These are phyloP conservation scores for Erpetoichthys calabaricus DNA, from an alignment of 2,797 vertebrate species.

Conservation along the genomic window DNA sequence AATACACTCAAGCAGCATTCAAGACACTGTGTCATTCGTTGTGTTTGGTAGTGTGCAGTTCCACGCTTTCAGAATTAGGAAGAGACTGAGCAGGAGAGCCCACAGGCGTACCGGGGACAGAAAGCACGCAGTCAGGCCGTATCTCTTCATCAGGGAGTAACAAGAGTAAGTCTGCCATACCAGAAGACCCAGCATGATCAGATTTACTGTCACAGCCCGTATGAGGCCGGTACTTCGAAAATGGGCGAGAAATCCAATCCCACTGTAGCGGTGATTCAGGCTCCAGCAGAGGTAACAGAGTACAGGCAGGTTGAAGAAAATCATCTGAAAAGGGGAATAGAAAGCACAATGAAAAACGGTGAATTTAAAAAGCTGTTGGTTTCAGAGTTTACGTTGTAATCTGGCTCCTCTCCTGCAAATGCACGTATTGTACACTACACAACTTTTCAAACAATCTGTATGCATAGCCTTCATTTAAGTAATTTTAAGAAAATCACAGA, in stretches of 20 bases:
- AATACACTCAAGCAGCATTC: too few species aligned
- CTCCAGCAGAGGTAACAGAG: constrained; percentile 86
- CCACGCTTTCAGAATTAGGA: constrained; percentile 70
- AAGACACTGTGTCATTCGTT: too few species aligned
- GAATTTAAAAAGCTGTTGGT: too few species aligned
- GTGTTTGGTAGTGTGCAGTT: constrained; percentile 36
- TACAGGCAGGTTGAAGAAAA: constrained; percentile 87
- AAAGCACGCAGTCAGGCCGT: constrained; percentile 41
- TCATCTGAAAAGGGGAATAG: constrained; percentile 45
- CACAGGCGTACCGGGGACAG: constrained; percentile 72
- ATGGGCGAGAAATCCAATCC: constrained; percentile 69
- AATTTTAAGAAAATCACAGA: too few species aligned
- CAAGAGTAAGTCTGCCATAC: constrained; percentile 78
- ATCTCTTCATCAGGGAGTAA: constrained; percentile 59
- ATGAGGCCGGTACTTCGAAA: constrained; percentile 37
- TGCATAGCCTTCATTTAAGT: neutral
- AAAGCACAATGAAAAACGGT: neutral
- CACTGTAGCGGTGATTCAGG: constrained; percentile 68
- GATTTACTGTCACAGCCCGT: constrained; percentile 43
- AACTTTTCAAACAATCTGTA: neutral
- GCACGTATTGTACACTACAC: neutral
- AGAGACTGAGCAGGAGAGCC: constrained; percentile 56
- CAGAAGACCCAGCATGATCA: constrained; percentile 64
- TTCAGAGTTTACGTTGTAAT: neutral
- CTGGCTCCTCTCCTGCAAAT: neutral